Conservation (phyloP, 2,888 invertebrate species). For the Aphidius colemani region DNA sequence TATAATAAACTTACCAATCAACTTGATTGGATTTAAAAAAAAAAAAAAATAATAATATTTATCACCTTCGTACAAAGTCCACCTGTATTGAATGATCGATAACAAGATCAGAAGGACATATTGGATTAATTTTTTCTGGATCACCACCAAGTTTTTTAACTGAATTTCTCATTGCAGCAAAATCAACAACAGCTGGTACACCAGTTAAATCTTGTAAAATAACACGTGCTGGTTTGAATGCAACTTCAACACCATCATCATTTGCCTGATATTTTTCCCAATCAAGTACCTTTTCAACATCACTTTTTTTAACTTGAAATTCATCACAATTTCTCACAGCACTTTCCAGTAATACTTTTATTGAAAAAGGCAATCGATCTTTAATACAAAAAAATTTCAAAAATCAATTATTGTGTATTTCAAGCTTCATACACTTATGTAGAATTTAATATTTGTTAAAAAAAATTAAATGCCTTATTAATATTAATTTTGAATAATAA, state of each 20-base stretch:
- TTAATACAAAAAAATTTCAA: too few relatives aligned
- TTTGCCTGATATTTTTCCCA: slow-evolving; percentile 80
- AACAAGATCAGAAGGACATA: slow-evolving; percentile 96
- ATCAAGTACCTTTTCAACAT: slow-evolving; percentile 85
- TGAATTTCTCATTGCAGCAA: slow-evolving; percentile 98
- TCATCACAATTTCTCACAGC: slow-evolving; percentile 96
- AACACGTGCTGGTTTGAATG: slow-evolving; percentile 95
- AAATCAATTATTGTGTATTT: too few relatives aligned
- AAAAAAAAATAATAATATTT: slow-evolving; percentile 29
- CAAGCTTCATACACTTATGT: too few relatives aligned
- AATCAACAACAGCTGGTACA: slow-evolving; percentile 97
- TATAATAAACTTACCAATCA: not conserved
- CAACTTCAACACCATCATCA: slow-evolving; percentile 82
- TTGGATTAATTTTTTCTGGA: slow-evolving; percentile 92
- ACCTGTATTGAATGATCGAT: slow-evolving; percentile 99
- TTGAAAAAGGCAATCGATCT: slow-evolving; percentile 88
- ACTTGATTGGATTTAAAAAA: slow-evolving; percentile 8
- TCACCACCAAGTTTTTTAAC: slow-evolving; percentile 85
- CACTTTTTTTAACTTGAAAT: slow-evolving; percentile 83
- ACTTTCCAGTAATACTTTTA: slow-evolving; percentile 91
- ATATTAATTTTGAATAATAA: too few relatives aligned
- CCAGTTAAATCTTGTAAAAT: slow-evolving; percentile 96
- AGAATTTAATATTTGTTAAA: not conserved
- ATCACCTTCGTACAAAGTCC: slow-evolving; percentile 80
- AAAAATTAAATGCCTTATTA: slow-evolving; percentile 20